Conservation (phyloP, 2,797 vertebrate species). For the Acanthornis magna region DNA sequence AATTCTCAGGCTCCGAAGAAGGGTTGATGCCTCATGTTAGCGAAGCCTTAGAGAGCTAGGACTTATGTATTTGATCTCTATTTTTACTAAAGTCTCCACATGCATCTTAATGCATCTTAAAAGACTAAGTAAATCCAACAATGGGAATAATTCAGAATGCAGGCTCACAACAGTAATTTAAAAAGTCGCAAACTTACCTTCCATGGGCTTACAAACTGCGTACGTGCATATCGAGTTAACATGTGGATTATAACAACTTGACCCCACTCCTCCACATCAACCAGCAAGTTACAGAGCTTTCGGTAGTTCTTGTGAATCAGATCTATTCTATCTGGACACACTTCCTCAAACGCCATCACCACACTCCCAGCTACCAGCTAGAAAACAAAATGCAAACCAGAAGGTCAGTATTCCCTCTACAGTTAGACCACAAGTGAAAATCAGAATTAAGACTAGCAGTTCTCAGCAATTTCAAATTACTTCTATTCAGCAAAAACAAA, state of each 20-base stretch:
- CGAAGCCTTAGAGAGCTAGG: not conserved
- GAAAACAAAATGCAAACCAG: conserved; percentile 59
- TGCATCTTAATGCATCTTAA: not conserved
- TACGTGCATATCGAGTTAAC: conserved; percentile 95
- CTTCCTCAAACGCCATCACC: conserved; percentile 97
- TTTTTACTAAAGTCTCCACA: not conserved
- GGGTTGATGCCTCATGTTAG: not conserved
- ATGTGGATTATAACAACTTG: conserved; percentile 98
- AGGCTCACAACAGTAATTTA: not conserved
- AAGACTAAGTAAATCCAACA: not conserved
- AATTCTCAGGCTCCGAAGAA: not conserved
- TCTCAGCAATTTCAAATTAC: not conserved
- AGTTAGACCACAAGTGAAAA: not conserved
- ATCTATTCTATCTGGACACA: conserved; percentile 96
- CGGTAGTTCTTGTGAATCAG: conserved; percentile 98
- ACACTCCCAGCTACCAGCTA: conserved; percentile 97
- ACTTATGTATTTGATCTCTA: not conserved
- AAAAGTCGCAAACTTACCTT: conserved; percentile 78
- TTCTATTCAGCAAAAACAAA: not conserved
- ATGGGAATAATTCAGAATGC: not conserved
- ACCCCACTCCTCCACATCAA: conserved; percentile 98
- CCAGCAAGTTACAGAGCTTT: conserved; percentile 94
- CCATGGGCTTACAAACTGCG: conserved; percentile 94
- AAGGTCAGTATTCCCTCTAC: not conserved
- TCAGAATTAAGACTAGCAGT: not conserved